Percentiles rank a stretch among this genome's conserved stretches.
Conservation (phyloP, 2,113 vertebrate species). For the Xiphorhynchus elegans region DNA sequence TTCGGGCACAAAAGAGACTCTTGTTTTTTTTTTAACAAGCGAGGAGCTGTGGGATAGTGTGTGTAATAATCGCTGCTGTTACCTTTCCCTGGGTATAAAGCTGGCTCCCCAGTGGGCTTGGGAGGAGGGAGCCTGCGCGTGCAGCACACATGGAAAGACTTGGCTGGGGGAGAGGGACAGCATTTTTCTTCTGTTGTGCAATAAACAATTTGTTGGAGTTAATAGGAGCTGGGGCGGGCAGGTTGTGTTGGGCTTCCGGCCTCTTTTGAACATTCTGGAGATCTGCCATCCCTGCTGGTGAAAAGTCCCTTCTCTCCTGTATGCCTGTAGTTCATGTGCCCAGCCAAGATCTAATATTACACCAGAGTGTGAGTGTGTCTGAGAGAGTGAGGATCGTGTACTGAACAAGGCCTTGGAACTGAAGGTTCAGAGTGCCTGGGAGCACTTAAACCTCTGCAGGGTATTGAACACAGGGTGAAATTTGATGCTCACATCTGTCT, state of each 20-base stretch:
- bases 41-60: constrained; percentile 68
- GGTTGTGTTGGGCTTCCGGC: constrained; percentile 26
- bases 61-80: constrained; percentile 65
- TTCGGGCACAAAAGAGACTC: constrained; percentile 70
- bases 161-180: constrained; percentile 26
- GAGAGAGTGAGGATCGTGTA: not conserved
- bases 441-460: not conserved
- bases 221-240: constrained; percentile 47
- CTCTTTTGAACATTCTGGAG: constrained; percentile 55
- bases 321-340: constrained; percentile 1
- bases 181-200: constrained; percentile 61
- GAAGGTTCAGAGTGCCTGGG: not conserved
- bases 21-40: constrained; percentile 69
- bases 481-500: not conserved
- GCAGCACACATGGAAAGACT: constrained; percentile 62
- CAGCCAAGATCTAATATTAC: not conserved
- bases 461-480: not conserved
- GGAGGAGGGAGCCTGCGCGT: constrained; percentile 39
- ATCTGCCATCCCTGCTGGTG: constrained; percentile 51
- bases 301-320: constrained; percentile 30
- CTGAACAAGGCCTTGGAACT: not conserved
- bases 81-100: constrained; percentile 65
- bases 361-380: not conserved
- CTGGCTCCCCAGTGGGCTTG: constrained; percentile 11
- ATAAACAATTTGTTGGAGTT: constrained; percentile 75